Conservation (phyloP, 2,888 invertebrate species). For the Anoplius nigerrimus region DNA sequence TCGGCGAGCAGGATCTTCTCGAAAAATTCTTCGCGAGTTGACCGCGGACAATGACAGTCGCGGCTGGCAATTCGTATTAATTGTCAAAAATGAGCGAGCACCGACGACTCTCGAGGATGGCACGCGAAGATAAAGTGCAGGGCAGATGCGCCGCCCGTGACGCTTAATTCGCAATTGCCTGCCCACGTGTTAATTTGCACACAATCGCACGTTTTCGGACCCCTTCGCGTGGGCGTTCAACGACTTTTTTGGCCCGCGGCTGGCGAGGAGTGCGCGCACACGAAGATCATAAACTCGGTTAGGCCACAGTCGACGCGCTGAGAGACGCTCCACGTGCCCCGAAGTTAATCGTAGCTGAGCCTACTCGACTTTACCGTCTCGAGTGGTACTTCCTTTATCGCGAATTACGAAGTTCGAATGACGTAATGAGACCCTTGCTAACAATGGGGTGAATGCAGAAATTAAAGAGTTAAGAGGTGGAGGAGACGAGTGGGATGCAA, state of each 20-base stretch:
- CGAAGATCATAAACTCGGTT: no score
- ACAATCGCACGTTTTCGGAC: slow-evolving; percentile 50
- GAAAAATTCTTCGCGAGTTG: slow-evolving; percentile 12
- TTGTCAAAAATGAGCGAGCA: slow-evolving; percentile 4
- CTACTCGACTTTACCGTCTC: no score
- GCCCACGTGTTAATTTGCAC: slow-evolving; percentile 49
- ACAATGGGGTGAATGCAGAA: no score
- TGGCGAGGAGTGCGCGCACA: no score
- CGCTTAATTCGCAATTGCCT: slow-evolving; percentile 24
- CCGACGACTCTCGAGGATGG: not conserved
- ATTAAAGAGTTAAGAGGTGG: not conserved
- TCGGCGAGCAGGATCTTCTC: no score
- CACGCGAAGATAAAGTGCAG: slow-evolving; percentile 12
- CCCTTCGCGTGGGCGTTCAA: slow-evolving; percentile 31
- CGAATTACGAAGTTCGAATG: no score
- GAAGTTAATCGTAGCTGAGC: no score
- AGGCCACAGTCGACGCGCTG: no score
- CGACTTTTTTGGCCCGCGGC: no score
- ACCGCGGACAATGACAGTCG: not conserved
- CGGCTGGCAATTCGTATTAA: slow-evolving; percentile 3
- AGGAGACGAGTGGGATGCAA: not conserved
- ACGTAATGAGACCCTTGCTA: no score
- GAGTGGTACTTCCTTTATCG: no score
- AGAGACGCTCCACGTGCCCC: no score
- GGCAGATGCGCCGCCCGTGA: slow-evolving; percentile 8